Base-by-base conservation (phyloP, 2,797 vertebrate species). In the Pseudochromis fuscus region DNA sequence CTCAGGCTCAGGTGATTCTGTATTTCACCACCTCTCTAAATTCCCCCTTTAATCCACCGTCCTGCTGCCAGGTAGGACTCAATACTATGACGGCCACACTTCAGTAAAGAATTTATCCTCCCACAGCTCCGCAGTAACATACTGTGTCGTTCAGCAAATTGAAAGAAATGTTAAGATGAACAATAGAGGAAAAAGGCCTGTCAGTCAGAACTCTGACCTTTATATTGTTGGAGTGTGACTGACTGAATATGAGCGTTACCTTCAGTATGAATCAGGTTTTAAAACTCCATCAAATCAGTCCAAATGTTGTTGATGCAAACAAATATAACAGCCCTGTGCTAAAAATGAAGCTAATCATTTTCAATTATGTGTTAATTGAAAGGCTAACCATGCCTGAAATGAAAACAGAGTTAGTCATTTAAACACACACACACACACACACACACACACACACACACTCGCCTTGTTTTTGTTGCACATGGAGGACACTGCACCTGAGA, bases 21-120 rank as follows among this genome's bases (percentile, higher is more conserved):
- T 72, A 38, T 63, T 49, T 83, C 82, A 68, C 50, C 71, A 25
- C 51, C 16, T 3, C 64, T 78, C 61, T 44, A 76, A 55, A 81
- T 75, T 86, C 50, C 67, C 42, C 40, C 19, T 63, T 38, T 73
- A 66, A 77, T 83, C 83, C 63, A 44, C 23, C 27, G 0, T 30
- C 55, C 38, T 4, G 4, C 58, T 62, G 53, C 60, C 55, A 69
- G 55, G 65, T 40, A n/a, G 13, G 40, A 70, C 44, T 71, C 48
- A 35, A 60, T n/a, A 40, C 61, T 64, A 65, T 73, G 72, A 77
- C 53, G 25, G n/a, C 49, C 59, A 74, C 62, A 74, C 63, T 52
- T 59, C 40, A 49, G 27, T 16, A 23, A 46, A 50, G 37, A 69
- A 75, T 45, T 53, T 33, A 50, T 33, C 58, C 64, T 65, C 62